Conservation (phyloP, 1,140 invertebrate species). For the Lithobius niger region DNA sequence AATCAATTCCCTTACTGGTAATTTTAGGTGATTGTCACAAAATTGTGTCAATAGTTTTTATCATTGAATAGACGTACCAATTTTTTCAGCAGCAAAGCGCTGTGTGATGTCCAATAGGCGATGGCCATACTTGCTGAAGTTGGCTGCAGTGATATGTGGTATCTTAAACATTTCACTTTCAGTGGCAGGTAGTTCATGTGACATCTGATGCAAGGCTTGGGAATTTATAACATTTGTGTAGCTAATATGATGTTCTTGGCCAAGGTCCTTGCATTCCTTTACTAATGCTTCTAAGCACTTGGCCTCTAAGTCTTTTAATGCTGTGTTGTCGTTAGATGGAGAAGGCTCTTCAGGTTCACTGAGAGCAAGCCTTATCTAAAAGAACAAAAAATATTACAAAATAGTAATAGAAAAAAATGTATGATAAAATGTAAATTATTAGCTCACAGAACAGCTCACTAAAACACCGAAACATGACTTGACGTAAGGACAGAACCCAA, state of each 20-base stretch:
- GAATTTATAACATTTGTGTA: not conserved
- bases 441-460: too few species aligned
- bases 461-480: too few species aligned
- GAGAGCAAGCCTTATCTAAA: too few species aligned
- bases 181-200: not conserved
- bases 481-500: too few species aligned
- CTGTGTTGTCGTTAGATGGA: too few species aligned
- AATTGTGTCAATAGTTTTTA: too few species aligned
- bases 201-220: not conserved
- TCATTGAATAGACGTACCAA: not conserved
- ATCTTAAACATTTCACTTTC: not conserved
- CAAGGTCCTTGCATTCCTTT: not conserved
- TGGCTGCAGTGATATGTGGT: not conserved
- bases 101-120: not conserved
- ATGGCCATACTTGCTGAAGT: not conserved
- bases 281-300: not conserved
- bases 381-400: too few species aligned
- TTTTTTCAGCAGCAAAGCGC: not conserved
- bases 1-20: too few species aligned
- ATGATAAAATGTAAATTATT: too few species aligned
- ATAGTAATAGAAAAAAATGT: too few species aligned
- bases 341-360: too few species aligned
- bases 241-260: not conserved
- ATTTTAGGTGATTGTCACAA: too few species aligned
- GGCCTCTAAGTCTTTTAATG: not conserved